These are phyloP conservation scores for Neopipo cinnamomea DNA, from an alignment of 2,113 vertebrate genomes.

Conservation along the genomic window DNA sequence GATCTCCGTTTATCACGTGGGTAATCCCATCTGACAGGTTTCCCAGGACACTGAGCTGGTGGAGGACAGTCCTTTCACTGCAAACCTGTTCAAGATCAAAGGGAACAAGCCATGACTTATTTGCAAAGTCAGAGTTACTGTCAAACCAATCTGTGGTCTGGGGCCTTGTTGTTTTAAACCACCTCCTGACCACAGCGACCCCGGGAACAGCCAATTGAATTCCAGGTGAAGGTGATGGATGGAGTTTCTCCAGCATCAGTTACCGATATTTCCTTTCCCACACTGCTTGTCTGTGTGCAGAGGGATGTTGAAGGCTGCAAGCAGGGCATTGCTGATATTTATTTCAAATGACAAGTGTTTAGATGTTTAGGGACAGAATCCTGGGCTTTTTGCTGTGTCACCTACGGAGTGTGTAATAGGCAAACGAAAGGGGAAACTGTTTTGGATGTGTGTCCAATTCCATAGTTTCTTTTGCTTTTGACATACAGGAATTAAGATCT, in stretches of 20 bases:
- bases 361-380: not conserved
- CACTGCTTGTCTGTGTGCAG: not conserved
- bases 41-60: not conserved
- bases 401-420: not conserved
- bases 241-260: not conserved
- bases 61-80: not conserved
- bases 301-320: not conserved
- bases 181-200: not conserved
- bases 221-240: not conserved
- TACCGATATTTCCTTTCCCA: not conserved
- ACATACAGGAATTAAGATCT: not conserved
- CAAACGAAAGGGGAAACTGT: not conserved
- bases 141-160: not conserved
- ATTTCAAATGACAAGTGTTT: not conserved
- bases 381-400: not conserved
- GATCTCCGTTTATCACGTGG: not conserved
- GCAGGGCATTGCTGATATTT: not conserved
- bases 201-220: rapidly evolving
- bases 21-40: not conserved
- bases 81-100: not conserved
- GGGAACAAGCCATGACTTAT: not conserved
- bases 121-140: not conserved
- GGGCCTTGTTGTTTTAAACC: not conserved
- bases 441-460: not conserved
- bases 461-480: not conserved